Conservation (phyloP, 2,797 vertebrate genomes). For the Sorex maritimensis region DNA sequence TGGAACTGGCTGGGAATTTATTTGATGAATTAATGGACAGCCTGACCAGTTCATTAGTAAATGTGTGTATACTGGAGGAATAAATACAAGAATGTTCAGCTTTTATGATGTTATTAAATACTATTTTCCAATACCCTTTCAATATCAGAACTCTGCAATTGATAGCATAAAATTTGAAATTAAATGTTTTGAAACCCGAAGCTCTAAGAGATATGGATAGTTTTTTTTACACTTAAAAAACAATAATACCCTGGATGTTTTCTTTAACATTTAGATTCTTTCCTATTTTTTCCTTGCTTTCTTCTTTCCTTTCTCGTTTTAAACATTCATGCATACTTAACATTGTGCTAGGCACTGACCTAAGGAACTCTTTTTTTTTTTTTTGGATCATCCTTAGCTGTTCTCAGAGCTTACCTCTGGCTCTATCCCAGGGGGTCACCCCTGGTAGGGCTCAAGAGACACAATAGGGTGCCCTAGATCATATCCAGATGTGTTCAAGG, state of each 20-base stretch:
- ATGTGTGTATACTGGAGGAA: not conserved
- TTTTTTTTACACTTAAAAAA: not conserved
- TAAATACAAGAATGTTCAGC: conserved; percentile 51
- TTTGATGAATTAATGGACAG: not conserved
- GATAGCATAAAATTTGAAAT: not conserved
- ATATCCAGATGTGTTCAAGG: too few species aligned
- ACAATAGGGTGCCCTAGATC: too few species aligned
- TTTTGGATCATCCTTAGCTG: too few species aligned
- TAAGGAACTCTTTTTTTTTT: too few species aligned
- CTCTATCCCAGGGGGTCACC: too few species aligned
- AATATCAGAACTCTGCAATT: conserved; percentile 9
- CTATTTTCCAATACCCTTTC: conserved; percentile 11
- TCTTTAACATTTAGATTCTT: conserved; percentile 54
- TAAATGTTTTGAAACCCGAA: not conserved
- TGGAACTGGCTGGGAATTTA: not conserved
- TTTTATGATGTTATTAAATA: not conserved
- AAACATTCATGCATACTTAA: too few species aligned
- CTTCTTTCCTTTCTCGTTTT: too few species aligned
- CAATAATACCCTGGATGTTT: not conserved
- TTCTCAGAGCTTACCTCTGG: too few species aligned
- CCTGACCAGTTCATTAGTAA: conserved; percentile 20
- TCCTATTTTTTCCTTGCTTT: too few species aligned
- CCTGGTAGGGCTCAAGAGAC: too few species aligned
- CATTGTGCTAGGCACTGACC: too few species aligned
- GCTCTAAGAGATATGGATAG: not conserved